A percentile compares a stretch with the other conserved stretches of the same genome.
These are phyloP conservation scores for Endotricha flammealis DNA, from an alignment of 2,888 invertebrate genomes.

Conservation along the genomic window DNA sequence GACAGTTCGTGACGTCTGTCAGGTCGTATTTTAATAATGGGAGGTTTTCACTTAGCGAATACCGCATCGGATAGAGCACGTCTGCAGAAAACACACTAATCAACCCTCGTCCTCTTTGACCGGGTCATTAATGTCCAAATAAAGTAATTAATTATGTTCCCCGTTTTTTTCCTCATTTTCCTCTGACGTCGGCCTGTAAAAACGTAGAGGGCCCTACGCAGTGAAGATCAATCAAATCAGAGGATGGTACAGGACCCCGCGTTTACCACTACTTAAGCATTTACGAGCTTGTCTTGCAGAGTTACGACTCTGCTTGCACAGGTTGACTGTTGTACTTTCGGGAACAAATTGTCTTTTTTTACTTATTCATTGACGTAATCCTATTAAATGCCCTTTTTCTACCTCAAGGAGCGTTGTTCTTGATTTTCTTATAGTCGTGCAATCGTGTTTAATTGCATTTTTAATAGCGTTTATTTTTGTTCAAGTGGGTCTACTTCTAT, in stretches of 20 bases:
- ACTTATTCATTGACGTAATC: slow-evolving; percentile 36
- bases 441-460: neutral
- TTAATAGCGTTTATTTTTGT: neutral
- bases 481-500: too few relatives aligned
- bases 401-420: neutral
- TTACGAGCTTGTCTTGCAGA: slow-evolving; percentile 60
- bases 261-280: slow-evolving; percentile 60
- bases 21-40: slow-evolving; percentile 13
- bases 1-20: slow-evolving; percentile 10
- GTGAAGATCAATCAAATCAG: slow-evolving; percentile 73
- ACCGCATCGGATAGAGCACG: slow-evolving; percentile 38
- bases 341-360: slow-evolving; percentile 36
- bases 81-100: slow-evolving; percentile 58
- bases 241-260: slow-evolving; percentile 47
- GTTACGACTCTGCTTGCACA: slow-evolving; percentile 48
- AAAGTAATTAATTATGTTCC: slow-evolving; percentile 74
- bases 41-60: slow-evolving; percentile 23
- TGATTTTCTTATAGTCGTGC: slow-evolving; percentile 4
- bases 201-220: slow-evolving; percentile 51
- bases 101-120: slow-evolving; percentile 65
- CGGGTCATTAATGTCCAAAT: slow-evolving; percentile 75
- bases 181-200: slow-evolving; percentile 59
- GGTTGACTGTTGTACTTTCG: slow-evolving; percentile 44
- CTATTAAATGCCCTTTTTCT: slow-evolving; percentile 34
- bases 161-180: slow-evolving; percentile 66